Base-by-base conservation (phyloP, 2,888 invertebrate species). In the Drosophila aldrichi region DNA sequence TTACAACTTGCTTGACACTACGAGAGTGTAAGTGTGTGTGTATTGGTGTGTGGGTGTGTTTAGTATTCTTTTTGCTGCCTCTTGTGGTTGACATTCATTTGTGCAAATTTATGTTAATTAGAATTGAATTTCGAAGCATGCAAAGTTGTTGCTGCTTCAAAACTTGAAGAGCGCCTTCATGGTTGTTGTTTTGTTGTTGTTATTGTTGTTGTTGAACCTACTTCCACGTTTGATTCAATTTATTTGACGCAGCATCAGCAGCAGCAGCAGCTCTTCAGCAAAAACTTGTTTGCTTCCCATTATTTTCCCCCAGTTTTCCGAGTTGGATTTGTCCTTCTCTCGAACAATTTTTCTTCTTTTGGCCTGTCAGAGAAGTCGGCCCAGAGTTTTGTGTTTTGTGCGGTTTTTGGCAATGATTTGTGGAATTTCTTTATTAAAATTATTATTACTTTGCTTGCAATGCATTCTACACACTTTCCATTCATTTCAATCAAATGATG, bases 41-140 rank as follows among this genome's bases (percentile, higher is more conserved):
- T 41, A 4, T 49, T 40, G 0, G 44, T 7, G 14, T 22, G 54
- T 80, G 55, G 3, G 49, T 32, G 44, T 63, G 41, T 20, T 51
- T 43, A 58, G 46, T 36, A 65, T 70, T 74, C 71, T 52, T 70
- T 48, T 29, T 44, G 64, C 62, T 63, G 74, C 71, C 78, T 73
- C 71, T 84, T 84, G 86, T 71, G 86, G 89, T 87, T 89, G 87
- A 89, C 89, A 87, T 85, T 89, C 83, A 87, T 87, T 88, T 87
- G 87, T 87, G 85, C 73, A 87, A 87, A 87, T 87, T 87, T 87
- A 87, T 87, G 87, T 89, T 87, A 87, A 87, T 87, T 89, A 89
- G 85, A 88, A 89, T 87, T 85, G 87, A 89, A 88, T 87, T 89
- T 87, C 81, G 79, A 84, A 75, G 82, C 77, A 84, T 81, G 82